Conservation (phyloP, 2,113 vertebrate species). For the Petromus typicus region DNA sequence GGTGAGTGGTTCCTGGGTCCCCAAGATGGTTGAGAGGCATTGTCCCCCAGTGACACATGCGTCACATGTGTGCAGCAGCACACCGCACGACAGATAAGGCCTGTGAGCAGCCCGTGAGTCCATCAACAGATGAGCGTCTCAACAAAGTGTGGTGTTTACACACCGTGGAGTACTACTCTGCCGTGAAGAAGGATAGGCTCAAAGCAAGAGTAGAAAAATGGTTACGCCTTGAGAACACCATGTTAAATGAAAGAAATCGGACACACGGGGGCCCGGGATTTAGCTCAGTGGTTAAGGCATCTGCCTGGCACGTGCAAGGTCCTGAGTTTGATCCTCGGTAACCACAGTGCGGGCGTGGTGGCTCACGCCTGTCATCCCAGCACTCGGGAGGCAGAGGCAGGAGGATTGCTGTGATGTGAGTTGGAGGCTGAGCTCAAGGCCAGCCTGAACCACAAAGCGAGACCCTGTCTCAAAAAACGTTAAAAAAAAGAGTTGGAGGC, state of each 20-base stretch:
- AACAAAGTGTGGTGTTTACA: neutral
- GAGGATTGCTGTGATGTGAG: too few relatives aligned
- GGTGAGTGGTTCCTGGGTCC: slow-evolving; percentile 84
- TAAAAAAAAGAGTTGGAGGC: neutral
- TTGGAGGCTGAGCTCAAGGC: too few relatives aligned
- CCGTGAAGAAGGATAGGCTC: neutral
- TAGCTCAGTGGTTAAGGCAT: too few relatives aligned
- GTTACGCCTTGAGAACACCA: neutral
- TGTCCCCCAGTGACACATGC: neutral
- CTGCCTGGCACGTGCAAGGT: too few relatives aligned
- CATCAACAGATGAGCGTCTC: neutral
- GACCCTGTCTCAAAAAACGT: neutral
- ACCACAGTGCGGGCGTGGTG: too few relatives aligned
- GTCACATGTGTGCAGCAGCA: neutral
- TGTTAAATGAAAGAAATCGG: neutral
- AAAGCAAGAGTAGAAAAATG: neutral
- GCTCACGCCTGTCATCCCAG: too few relatives aligned
- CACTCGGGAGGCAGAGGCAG: too few relatives aligned
- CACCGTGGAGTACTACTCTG: neutral
- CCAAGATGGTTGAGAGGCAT: neutral
- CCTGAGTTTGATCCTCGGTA: too few relatives aligned
- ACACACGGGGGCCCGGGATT: too few relatives aligned
- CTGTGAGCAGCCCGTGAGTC: neutral
- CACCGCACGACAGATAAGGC: neutral
- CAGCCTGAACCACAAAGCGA: too few relatives aligned